phyloP scores from a whole-genome alignment of 2,797 vertebrate genomes.

The Phataginus tetradactyla region DNA sequence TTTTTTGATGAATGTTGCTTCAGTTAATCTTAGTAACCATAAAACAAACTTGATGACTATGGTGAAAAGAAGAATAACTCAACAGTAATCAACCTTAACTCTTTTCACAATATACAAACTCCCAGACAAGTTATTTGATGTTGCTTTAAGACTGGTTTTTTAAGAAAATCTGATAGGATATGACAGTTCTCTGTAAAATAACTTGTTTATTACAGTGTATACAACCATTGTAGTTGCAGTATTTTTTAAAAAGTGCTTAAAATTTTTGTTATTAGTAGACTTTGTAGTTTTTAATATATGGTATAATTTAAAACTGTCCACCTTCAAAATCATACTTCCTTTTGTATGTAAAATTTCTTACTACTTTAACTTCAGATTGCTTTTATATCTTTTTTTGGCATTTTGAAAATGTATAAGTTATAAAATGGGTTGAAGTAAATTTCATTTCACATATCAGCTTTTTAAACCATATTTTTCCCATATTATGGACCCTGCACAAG shows the following conservation, averaged over 20 bases:
- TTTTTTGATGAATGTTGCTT: conserved; percentile 26
- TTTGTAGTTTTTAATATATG: conserved; percentile 15
- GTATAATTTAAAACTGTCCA: conserved; percentile 1
- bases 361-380: conserved; percentile 31
- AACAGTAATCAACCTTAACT: neutral
- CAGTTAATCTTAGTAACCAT: neutral
- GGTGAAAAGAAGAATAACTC: neutral
- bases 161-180: conserved; percentile 1
- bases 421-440: conserved; percentile 10
- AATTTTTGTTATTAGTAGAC: conserved; percentile 37
- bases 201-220: neutral
- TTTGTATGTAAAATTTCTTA: conserved; percentile 33
- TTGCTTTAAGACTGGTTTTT: neutral
- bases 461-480: conserved; percentile 7
- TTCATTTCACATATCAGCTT: neutral
- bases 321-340: conserved; percentile 36
- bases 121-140: neutral
- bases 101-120: neutral
- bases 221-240: neutral
- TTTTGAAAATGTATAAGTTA: conserved; percentile 54
- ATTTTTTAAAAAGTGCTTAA: neutral
- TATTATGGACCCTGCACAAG: neutral
- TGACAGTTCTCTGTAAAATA: conserved; percentile 19
- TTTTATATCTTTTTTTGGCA: conserved; percentile 42
- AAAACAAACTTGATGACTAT: neutral